These are phyloP conservation scores for Tipula lateralis DNA, from an alignment of 2,888 invertebrate species.

Conservation along the genomic window DNA sequence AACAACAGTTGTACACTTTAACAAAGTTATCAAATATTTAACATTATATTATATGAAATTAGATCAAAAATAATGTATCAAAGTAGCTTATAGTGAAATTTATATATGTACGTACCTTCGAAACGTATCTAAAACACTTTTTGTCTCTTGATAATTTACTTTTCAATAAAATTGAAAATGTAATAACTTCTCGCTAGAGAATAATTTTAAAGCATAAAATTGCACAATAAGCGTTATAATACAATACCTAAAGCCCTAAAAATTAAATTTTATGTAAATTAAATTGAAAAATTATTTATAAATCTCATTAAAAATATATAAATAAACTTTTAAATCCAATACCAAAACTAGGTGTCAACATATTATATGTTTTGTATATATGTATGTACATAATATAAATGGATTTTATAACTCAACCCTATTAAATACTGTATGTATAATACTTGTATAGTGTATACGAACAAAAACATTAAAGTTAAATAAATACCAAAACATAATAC, in stretches of 20 bases:
- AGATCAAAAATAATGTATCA: not conserved
- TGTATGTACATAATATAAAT: not conserved
- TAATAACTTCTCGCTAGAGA: too few species aligned
- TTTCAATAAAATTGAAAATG: not conserved
- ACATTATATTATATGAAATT: too few species aligned
- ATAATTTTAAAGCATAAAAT: too few species aligned
- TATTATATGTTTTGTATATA: too few species aligned
- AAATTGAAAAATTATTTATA: not conserved
- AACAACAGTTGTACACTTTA: not conserved
- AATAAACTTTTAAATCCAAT: not conserved
- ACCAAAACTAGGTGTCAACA: not conserved
- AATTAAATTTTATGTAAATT: not conserved
- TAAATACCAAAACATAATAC: conserved; percentile 19
- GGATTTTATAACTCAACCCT: not conserved
- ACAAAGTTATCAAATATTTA: not conserved
- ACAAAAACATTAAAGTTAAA: not conserved
- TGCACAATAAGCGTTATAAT: too few species aligned
- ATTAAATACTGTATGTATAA: not conserved
- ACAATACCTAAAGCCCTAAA: not conserved
- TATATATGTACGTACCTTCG: too few species aligned
- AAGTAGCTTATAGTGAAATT: not conserved
- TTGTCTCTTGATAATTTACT: not conserved
- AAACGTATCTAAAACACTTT: too few species aligned
- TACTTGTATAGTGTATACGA: not conserved
- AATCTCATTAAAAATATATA: not conserved